These are phyloP conservation scores for Pseudolycoriella hygida DNA, from an alignment of 2,888 invertebrate genomes.

Conservation along the genomic window DNA sequence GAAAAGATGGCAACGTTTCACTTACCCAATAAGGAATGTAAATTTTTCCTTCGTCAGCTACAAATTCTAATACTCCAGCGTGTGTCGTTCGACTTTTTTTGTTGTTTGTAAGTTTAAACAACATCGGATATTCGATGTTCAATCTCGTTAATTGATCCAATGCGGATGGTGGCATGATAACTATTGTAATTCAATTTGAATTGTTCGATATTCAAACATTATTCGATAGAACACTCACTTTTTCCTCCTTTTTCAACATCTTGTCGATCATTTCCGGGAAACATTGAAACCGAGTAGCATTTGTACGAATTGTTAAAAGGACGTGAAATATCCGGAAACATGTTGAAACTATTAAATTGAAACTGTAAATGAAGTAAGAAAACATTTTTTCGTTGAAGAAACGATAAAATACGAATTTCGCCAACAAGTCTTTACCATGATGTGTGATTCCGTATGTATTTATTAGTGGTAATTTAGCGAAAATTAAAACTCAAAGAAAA, in stretches of 20 bases:
- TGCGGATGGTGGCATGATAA: conserved; percentile 96
- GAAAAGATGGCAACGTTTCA: conserved; percentile 8
- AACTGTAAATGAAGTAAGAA: no score
- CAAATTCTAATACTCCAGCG: conserved; percentile 93
- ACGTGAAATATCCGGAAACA: conserved; percentile 69
- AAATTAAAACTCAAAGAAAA: no score
- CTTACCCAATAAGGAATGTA: conserved; percentile 95
- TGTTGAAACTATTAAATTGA: conserved; percentile 68
- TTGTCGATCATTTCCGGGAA: conserved; percentile 81
- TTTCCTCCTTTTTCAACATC: conserved; percentile 94
- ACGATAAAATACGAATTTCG: no score
- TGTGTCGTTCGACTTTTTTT: conserved; percentile 75
- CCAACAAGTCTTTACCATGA: no score
- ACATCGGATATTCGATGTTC: conserved; percentile 96
- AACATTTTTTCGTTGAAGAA: no score
- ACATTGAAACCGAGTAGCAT: conserved; percentile 89
- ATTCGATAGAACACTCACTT: conserved; percentile 37
- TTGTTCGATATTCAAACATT: conserved; percentile 5
- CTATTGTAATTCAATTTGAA: conserved; percentile 54
- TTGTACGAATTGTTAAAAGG: conserved; percentile 71
- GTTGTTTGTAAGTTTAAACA: conserved; percentile 86
- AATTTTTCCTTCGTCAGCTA: conserved; percentile 95
- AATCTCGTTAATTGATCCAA: conserved; percentile 79
- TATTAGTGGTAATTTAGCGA: no score
- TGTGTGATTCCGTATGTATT: no score